Evolutionary conservation across 2,113 vertebrate species (phyloP).

Genomic region (Mus pahari): DNA sequence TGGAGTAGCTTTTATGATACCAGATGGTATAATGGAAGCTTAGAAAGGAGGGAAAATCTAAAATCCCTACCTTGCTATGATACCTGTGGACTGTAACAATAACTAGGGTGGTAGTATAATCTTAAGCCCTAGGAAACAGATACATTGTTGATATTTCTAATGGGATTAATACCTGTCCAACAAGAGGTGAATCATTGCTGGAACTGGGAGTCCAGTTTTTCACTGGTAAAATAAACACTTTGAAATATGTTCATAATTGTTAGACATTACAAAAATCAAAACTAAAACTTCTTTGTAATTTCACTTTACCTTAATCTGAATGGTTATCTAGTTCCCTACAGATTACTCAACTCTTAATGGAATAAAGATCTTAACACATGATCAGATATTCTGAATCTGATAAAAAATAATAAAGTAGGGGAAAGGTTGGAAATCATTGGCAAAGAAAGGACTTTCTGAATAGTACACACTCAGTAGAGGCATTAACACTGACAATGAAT

Average conservation of each 20-base stretch:
- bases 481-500: background rate
- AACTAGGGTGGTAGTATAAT: background rate
- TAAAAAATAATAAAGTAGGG: background rate
- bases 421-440: background rate
- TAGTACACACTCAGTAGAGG: background rate
- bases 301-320: background rate
- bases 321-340: background rate
- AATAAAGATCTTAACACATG: background rate
- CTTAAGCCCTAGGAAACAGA: background rate
- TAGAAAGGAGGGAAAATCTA: background rate
- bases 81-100: background rate
- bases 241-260: background rate
- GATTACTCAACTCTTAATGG: background rate
- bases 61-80: background rate
- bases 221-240: background rate
- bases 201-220: background rate
- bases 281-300: background rate
- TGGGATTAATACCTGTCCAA: background rate
- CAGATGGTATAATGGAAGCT: background rate
- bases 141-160: too few relatives aligned
- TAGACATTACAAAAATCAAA: background rate
- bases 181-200: background rate
- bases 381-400: background rate
- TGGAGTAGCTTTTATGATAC: background rate
- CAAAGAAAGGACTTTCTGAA: background rate